Conservation (phyloP, 1,140 invertebrate genomes). For the Heterodera schachtii region DNA sequence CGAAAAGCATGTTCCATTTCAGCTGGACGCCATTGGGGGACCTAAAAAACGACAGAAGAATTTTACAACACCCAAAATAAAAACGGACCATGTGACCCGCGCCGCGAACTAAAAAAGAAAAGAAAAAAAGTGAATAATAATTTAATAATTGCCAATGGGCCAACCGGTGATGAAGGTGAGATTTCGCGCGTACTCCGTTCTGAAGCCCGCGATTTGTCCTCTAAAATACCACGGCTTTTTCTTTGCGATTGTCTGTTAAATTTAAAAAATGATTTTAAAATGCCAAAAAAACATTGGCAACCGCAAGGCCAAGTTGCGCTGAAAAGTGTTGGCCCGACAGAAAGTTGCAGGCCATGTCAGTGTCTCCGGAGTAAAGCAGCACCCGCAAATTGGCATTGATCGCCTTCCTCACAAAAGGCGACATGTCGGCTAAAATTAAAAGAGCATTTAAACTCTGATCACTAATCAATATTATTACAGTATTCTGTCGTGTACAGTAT, state of each 20-base stretch:
- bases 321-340: slow-evolving; percentile 64
- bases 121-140: slow-evolving; percentile 14
- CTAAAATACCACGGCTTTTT: slow-evolving; percentile 59
- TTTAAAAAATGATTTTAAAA: background rate
- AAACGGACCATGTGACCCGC: slow-evolving; percentile 68
- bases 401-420: slow-evolving; percentile 54
- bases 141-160: too few relatives aligned
- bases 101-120: slow-evolving; percentile 40
- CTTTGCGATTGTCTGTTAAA: slow-evolving; percentile 35
- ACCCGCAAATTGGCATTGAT: slow-evolving; percentile 61
- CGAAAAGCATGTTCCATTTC: slow-evolving; percentile 67
- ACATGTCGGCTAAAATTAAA: slow-evolving; percentile 46
- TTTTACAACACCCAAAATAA: background rate
- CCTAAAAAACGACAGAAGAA: background rate
- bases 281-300: slow-evolving; percentile 7
- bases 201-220: slow-evolving; percentile 58
- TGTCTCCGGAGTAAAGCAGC: slow-evolving; percentile 71
- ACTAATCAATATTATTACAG: slow-evolving; percentile 40
- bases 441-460: slow-evolving; percentile 46
- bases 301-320: slow-evolving; percentile 44
- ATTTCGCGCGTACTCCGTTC: slow-evolving; percentile 55
- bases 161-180: slow-evolving; percentile 55
- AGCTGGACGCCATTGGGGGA: slow-evolving; percentile 68
- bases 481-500: slow-evolving; percentile 34
- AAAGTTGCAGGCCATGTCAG: slow-evolving; percentile 72